phyloP scores from a whole-genome alignment of 2,888 invertebrate genomes.

The Ypsolopha scabrella region DNA sequence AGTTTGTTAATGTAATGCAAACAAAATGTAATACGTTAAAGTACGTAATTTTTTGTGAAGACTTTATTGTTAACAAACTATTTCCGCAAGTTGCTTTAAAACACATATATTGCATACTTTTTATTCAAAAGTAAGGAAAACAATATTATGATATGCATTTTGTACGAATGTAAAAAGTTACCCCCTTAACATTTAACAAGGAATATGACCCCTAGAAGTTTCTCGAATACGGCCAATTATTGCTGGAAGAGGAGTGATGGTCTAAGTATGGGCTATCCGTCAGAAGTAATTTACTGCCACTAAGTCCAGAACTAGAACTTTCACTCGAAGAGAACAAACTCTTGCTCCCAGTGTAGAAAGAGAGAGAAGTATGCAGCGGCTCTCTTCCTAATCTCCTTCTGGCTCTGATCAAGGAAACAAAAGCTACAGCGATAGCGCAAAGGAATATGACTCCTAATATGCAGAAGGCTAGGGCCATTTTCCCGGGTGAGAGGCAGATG shows the following conservation, averaged over 20 bases:
- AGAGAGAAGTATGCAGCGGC: constrained; percentile 61
- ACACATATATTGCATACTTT: no score
- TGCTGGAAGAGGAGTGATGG: constrained; percentile 64
- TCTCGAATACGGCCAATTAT: constrained; percentile 65
- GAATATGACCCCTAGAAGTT: no score
- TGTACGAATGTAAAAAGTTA: no score
- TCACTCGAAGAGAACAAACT: constrained; percentile 73
- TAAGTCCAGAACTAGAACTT: constrained; percentile 70
- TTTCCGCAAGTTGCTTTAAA: no score
- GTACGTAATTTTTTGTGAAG: no score
- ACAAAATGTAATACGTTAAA: no score
- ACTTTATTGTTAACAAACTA: no score
- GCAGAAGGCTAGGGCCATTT: constrained; percentile 82
- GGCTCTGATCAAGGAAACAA: constrained; percentile 74
- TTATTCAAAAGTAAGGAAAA: no score
- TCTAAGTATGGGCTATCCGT: constrained; percentile 73
- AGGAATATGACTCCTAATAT: constrained; percentile 79
- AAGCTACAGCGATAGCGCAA: constrained; percentile 77
- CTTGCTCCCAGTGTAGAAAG: constrained; percentile 70
- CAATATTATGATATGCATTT: no score
- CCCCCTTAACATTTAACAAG: no score
- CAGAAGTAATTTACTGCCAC: constrained; percentile 71
- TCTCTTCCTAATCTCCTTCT: constrained; percentile 63
- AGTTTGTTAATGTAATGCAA: no score
- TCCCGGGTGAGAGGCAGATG: constrained; percentile 81